Evolutionary conservation across 2,888 invertebrate species (phyloP), one percentile per base, ranked within the genome.

Genomic region (Parascotia fuliginaria): DNA sequence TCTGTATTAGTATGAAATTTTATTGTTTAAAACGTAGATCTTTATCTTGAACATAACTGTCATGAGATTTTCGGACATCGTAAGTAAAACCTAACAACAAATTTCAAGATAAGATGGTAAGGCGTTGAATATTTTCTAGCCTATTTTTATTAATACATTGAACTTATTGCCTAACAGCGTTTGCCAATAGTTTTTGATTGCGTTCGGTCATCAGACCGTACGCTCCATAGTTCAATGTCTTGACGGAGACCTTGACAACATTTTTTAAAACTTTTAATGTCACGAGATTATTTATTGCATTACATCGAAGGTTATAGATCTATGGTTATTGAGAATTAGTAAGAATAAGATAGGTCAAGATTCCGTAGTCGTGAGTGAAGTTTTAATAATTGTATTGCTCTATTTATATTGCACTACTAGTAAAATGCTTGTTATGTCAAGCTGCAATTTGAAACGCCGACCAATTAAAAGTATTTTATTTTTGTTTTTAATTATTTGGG

Each of bases 211-310:
- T 79, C 79, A 74, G 74, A 77, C 76, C 68, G 72, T 73, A 64
- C 69, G 67, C 70, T 73, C 62, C 65, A 78, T 78, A 82, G 85
- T 84, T 84, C 84, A 84, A 83, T 82, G 85, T 80, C 82, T 76
- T 51, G 44, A 22, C 19, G 42, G 13, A 44, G 75, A 72, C 83
- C 83, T 80, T 83, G 83, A 78, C 59, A 62, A 56, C 57, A 61
- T 59, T 63, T 61, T 41, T 64, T 53, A 46, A 65, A 57, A 47
- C 50, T 57, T 60, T 69, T 60, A 55, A 60, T 68, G 62, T 63
- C 58, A 58, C 58, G 53, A 65, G 50, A 55, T 42, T 32, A 42
- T 54, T 57, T 55, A 58, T 70, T 70, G 56, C 58, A 52, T 58
- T 47, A 39, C 49, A 42, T 50, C 41, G 60, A 64, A 67, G 65